These are phyloP conservation scores for Cecidostiba fungosa DNA, from an alignment of 2,888 invertebrate genomes.

Conservation along the genomic window DNA sequence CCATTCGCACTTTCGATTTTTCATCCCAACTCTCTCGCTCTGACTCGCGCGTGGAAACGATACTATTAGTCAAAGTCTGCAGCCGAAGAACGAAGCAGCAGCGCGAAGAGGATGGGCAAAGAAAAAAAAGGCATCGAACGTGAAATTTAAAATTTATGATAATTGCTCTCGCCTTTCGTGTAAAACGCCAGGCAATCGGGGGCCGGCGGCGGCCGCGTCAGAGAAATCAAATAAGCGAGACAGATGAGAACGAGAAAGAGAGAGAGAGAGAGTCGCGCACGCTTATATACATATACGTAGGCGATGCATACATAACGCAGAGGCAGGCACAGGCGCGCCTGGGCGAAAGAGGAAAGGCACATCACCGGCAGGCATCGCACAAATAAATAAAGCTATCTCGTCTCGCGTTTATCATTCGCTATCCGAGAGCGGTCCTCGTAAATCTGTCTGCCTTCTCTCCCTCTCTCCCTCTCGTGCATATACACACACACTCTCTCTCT, in stretches of 20 bases:
- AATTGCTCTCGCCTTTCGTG: conserved; percentile 58
- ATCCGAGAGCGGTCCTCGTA: conserved; percentile 81
- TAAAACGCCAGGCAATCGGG: conserved; percentile 47
- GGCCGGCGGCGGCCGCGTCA: conserved; percentile 52
- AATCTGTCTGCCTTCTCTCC: conserved; percentile 78
- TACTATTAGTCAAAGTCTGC: conserved; percentile 58
- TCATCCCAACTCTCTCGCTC: conserved; percentile 10
- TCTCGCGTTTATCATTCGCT: conserved; percentile 83
- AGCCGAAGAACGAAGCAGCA: not conserved
- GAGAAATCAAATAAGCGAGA: conserved; percentile 63
- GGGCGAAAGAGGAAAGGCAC: conserved; percentile 56
- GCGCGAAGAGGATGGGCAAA: conserved; percentile 21
- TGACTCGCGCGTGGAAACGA: conserved; percentile 29
- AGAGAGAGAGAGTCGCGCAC: not conserved
- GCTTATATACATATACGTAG: not conserved
- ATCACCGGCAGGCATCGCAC: conserved; percentile 80
- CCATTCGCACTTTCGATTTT: conserved; percentile 54
- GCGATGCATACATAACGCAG: conserved; percentile 20
- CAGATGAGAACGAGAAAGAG: conserved; percentile 55
- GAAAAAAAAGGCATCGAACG: conserved; percentile 44
- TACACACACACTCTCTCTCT: conserved; percentile 4
- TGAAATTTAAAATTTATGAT: conserved; percentile 61
- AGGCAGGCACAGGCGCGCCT: not conserved
- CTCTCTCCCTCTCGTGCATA: conserved; percentile 58
- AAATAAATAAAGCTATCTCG: conserved; percentile 85